A percentile compares a stretch with the other conserved stretches of the same genome.
These are phyloP conservation scores for Callyntrura guangdongensis DNA, from an alignment of 2,888 invertebrate genomes.

Conservation along the genomic window DNA sequence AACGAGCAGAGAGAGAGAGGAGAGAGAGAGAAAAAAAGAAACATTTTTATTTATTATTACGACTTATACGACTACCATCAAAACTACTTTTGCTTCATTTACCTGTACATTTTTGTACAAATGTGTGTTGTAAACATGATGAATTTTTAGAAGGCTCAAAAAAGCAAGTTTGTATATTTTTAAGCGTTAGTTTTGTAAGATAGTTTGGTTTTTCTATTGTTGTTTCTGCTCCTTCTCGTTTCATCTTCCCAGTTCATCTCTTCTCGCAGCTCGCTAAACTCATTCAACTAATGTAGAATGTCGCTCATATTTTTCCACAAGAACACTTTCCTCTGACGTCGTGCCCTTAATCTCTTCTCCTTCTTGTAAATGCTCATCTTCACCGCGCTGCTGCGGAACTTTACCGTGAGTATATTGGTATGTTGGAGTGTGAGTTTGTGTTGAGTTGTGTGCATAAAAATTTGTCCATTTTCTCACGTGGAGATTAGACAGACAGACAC, in stretches of 20 bases:
- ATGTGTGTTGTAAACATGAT: slow-evolving; percentile 2
- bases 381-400: neutral
- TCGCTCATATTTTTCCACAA: slow-evolving; percentile 70
- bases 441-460: slow-evolving; percentile 52
- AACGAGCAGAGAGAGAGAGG: too few species aligned
- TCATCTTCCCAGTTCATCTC: slow-evolving; percentile 21
- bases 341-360: slow-evolving; percentile 69
- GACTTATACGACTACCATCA: slow-evolving; percentile 34
- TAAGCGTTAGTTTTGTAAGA: neutral
- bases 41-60: slow-evolving; percentile 61
- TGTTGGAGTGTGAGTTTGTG: neutral
- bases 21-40: slow-evolving; percentile 40
- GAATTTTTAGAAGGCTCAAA: slow-evolving; percentile 30
- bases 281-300: slow-evolving; percentile 72
- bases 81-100: slow-evolving; percentile 53
- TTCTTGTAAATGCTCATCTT: slow-evolving; percentile 4
- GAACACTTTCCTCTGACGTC: slow-evolving; percentile 61
- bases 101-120: slow-evolving; percentile 29
- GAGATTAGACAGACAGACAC: slow-evolving; percentile 70
- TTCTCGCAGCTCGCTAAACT: slow-evolving; percentile 15
- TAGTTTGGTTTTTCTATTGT: neutral
- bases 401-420: neutral
- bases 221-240: neutral
- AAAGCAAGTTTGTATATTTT: slow-evolving; percentile 29
- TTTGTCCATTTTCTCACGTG: slow-evolving; percentile 78